A percentile compares a stretch with the other conserved stretches of the same genome.
Evolutionary conservation across 2,113 vertebrate genomes (phyloP).

Genomic region (Etheostoma cragini): DNA sequence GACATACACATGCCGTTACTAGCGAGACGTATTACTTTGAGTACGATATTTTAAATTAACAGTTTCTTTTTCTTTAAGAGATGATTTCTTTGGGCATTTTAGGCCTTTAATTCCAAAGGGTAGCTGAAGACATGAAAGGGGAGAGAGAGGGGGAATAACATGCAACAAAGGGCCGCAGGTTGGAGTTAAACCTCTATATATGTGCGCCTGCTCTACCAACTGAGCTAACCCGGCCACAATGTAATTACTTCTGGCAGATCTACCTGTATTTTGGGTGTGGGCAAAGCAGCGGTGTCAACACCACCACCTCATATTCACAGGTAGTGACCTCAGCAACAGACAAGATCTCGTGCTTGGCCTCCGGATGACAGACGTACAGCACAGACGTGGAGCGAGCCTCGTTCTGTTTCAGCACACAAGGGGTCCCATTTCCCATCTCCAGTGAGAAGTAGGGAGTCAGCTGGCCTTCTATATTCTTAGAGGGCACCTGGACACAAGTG

Average conservation of each 20-base stretch:
- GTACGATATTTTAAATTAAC: neutral
- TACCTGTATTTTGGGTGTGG: slow-evolving; percentile 96
- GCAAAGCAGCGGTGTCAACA: slow-evolving; percentile 96
- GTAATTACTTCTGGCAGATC: neutral
- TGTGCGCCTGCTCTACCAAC: too few species aligned
- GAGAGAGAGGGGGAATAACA: too few species aligned
- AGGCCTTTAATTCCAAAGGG: too few species aligned
- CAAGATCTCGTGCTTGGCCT: slow-evolving; percentile 97
- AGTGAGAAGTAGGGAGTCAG: slow-evolving; percentile 94
- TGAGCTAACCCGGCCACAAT: neutral
- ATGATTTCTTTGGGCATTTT: too few species aligned
- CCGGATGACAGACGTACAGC: slow-evolving; percentile 97
- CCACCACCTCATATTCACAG: slow-evolving; percentile 98
- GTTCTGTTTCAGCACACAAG: slow-evolving; percentile 92
- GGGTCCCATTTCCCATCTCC: slow-evolving; percentile 95
- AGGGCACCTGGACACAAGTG: slow-evolving; percentile 72
- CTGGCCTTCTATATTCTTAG: slow-evolving; percentile 98
- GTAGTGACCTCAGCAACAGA: slow-evolving; percentile 96
- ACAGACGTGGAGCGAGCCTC: slow-evolving; percentile 89
- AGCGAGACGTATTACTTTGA: neutral
- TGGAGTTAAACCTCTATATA: too few species aligned
- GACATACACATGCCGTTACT: neutral
- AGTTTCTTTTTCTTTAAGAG: neutral
- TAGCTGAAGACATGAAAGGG: too few species aligned
- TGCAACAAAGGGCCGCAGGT: too few species aligned